A percentile compares a stretch with the other conserved stretches of the same genome.
These are phyloP conservation scores for Drosophila formosana DNA, from an alignment of 2,888 invertebrate species.

Conservation along the genomic window DNA sequence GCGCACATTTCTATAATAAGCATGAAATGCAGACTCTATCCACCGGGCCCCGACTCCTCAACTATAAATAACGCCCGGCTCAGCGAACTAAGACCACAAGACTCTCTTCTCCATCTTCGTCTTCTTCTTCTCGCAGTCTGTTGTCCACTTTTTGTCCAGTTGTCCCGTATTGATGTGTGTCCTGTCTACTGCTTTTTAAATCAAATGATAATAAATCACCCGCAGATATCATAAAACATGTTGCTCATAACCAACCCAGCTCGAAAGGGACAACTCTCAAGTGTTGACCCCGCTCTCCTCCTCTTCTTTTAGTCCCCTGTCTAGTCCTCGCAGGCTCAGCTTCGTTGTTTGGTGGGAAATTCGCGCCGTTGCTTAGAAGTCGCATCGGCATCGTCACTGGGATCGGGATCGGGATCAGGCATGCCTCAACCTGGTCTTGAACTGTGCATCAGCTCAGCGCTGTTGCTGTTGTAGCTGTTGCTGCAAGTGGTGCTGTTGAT, in stretches of 20 bases:
- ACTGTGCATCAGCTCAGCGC: constrained; percentile 1
- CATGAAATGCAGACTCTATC: constrained; percentile 68
- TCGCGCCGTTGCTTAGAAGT: constrained; percentile 70
- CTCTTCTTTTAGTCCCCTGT: not conserved
- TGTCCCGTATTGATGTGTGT: constrained; percentile 75
- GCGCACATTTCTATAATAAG: constrained; percentile 75
- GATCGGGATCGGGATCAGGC: constrained; percentile 28
- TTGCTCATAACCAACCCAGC: constrained; percentile 76
- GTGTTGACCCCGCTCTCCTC: not conserved
- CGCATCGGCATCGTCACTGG: constrained; percentile 21
- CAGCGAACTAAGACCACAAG: constrained; percentile 17
- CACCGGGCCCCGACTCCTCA: constrained; percentile 30
- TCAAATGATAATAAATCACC: constrained; percentile 84
- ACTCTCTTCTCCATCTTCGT: not conserved
- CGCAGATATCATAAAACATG: constrained; percentile 84
- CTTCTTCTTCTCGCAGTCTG: not conserved
- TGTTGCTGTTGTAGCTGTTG: not conserved
- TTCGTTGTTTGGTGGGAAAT: constrained; percentile 69
- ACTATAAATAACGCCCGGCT: constrained; percentile 73
- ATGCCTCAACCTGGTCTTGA: constrained; percentile 17
- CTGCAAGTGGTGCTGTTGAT: constrained; percentile 32
- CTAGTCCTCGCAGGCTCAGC: constrained; percentile 65
- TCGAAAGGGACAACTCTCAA: constrained; percentile 33
- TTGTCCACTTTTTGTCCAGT: constrained; percentile 20
- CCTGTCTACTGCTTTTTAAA: constrained; percentile 82